phyloP scores from a whole-genome alignment of 2,888 invertebrate genomes.

The Lottia scabra region DNA sequence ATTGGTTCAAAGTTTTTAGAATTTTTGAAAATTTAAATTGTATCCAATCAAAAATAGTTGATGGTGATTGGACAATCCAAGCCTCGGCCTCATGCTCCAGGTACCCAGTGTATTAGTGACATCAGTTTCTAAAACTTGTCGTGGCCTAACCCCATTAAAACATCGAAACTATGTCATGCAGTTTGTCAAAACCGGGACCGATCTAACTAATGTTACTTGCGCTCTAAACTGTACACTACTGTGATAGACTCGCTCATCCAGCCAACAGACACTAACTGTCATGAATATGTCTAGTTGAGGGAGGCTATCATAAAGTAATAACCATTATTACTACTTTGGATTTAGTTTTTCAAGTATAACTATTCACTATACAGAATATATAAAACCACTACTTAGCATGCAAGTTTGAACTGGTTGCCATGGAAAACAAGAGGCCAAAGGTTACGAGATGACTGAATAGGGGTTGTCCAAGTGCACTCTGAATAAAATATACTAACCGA shows the following conservation, averaged over 20 bases:
- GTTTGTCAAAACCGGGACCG: background rate
- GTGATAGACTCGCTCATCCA: slow-evolving; percentile 3
- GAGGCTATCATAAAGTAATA: background rate
- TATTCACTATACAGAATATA: slow-evolving; percentile 1
- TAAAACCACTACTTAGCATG: slow-evolving; percentile 25
- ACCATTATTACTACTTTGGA: background rate
- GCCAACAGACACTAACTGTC: background rate
- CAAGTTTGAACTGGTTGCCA: slow-evolving; percentile 34
- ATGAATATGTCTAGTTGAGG: background rate
- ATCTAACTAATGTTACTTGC: slow-evolving; percentile 4
- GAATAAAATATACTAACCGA: slow-evolving; percentile 29
- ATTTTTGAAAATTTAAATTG: background rate
- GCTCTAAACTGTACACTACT: background rate
- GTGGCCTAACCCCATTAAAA: background rate
- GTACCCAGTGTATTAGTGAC: background rate
- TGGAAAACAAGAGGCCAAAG: slow-evolving; percentile 35
- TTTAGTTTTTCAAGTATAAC: background rate
- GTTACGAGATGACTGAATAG: slow-evolving; percentile 17
- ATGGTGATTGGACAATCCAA: slow-evolving; percentile 2
- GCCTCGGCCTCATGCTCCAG: slow-evolving; percentile 5
- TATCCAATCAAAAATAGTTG: slow-evolving; percentile 1
- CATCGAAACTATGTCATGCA: background rate
- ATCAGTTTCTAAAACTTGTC: background rate
- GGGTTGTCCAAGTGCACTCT: slow-evolving; percentile 11
- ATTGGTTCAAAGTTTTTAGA: background rate